These are phyloP conservation scores for Vanessa tameamea DNA, from an alignment of 1,140 invertebrate species.

Conservation along the genomic window DNA sequence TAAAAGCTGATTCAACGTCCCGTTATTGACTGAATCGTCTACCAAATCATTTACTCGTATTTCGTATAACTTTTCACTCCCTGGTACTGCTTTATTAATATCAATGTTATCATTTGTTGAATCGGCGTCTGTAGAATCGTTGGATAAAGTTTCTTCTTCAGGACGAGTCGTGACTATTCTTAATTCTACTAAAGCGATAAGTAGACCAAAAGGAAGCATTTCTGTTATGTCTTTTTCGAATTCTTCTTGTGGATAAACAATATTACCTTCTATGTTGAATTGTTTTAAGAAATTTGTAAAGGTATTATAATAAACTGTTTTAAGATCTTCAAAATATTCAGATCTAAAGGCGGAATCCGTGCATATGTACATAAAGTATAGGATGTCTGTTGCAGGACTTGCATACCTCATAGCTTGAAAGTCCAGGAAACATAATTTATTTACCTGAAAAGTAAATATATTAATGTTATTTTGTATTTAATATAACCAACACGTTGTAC, in stretches of 20 bases:
- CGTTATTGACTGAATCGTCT: conserved; percentile 57
- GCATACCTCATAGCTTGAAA: conserved; percentile 68
- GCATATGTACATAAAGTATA: conserved; percentile 64
- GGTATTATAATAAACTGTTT: conserved; percentile 54
- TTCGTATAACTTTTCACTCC: conserved; percentile 42
- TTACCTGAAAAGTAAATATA: conserved; percentile 51
- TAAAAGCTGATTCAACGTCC: conserved; percentile 53
- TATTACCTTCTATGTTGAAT: conserved; percentile 51
- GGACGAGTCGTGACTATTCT: conserved; percentile 50
- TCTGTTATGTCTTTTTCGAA: conserved; percentile 57
- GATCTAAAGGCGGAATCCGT: conserved; percentile 66
- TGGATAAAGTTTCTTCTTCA: conserved; percentile 45
- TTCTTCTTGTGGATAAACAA: conserved; percentile 49
- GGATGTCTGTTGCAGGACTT: conserved; percentile 60
- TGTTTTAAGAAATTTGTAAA: conserved; percentile 53
- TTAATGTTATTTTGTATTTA: background rate
- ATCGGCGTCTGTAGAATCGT: background rate
- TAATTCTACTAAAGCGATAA: conserved; percentile 60
- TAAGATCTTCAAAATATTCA: conserved; percentile 51
- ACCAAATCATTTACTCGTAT: conserved; percentile 64
- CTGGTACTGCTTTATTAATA: conserved; percentile 27
- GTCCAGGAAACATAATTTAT: conserved; percentile 62
- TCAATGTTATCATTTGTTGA: background rate
- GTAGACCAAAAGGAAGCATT: conserved; percentile 52
- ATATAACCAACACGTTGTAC: no score